Percentiles rank a stretch among this genome's conserved stretches.
Conservation (phyloP, 2,888 invertebrate genomes). For the Acheta domesticus region DNA sequence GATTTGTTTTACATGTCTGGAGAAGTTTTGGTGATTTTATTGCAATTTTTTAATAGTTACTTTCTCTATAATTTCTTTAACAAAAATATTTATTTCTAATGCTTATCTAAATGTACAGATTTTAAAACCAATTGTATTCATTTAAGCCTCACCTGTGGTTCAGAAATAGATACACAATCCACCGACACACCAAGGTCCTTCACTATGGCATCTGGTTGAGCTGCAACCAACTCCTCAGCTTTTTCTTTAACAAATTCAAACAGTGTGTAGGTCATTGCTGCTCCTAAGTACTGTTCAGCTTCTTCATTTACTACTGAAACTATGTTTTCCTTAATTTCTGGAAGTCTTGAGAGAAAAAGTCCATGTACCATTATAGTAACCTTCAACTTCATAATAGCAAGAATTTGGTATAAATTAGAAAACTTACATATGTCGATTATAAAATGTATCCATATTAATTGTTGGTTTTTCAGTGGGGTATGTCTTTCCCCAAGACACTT, state of each 20-base stretch:
- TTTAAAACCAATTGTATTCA: too few relatives aligned
- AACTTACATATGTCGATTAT: slow-evolving; percentile 88
- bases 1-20: too few relatives aligned
- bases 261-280: slow-evolving; percentile 91
- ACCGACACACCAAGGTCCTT: slow-evolving; percentile 49
- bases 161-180: slow-evolving; percentile 56
- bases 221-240: slow-evolving; percentile 63
- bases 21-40: too few relatives aligned
- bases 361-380: neutral
- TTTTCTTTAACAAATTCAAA: slow-evolving; percentile 89
- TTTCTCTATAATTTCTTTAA: too few relatives aligned
- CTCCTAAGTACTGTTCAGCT: slow-evolving; percentile 79
- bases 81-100: too few relatives aligned
- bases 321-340: slow-evolving; percentile 68
- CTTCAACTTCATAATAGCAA: neutral
- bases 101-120: too few relatives aligned
- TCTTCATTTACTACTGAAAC: slow-evolving; percentile 60
- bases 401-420: neutral
- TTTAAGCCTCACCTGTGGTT: slow-evolving; percentile 45
- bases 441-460: slow-evolving; percentile 86
- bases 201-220: slow-evolving; percentile 62
- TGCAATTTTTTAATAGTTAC: too few relatives aligned
- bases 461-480: slow-evolving; percentile 82
- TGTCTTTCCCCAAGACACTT: slow-evolving; percentile 79
- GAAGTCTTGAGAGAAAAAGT: slow-evolving; percentile 53